Base-by-base conservation (phyloP, 2,113 vertebrate genomes). In the Nothocercus julius region DNA sequence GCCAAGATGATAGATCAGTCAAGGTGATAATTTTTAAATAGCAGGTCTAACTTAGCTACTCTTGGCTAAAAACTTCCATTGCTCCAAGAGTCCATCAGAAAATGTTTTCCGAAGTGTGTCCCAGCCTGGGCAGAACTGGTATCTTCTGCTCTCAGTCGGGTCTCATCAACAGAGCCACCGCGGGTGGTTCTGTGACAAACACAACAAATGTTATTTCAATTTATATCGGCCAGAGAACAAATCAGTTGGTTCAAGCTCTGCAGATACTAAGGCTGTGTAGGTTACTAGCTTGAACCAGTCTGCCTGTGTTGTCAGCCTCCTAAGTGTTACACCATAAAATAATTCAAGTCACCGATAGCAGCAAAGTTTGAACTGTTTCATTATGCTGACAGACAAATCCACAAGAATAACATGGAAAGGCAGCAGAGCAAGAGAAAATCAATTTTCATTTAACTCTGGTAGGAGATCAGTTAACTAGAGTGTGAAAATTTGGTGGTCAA, bases 381-480 rank as follows among this genome's bases (percentile, higher is more conserved):
- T 66, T 67, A n/a, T 27, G 32, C 36, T 67, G 42, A 44, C 17
- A 16, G 30, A 27, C 28, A 85, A 86, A 78, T 47, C 16, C 47
- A 53, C 45, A 44, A 84, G 62, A 51, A 64, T 58, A 88, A 80
- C 73, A 47, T 36, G 73, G 53, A 47, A 80, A 95, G 42, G 75
- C 82, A 67, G 20, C 24, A 13, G 40, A 82, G 63, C 0, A 1
- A 74, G 53, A 56, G 56, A 89, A 91, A 92, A 90, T 90, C 64
- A 72, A 81, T 93, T 94, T 87, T 93, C 76, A 86, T 95, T 93
- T 78, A 64, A 74, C 56, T 72, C 53, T 68, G 53, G 42, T 81
- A 89, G 66, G 80, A 84, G 25, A 28, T 53, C 69, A 72, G 44
- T 86, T 86, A 95, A 86, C n/a, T 68, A 47, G 73, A 86, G 66